A percentile compares a stretch with the other conserved stretches of the same genome.
Evolutionary conservation across 1,140 invertebrate species (phyloP).

Genomic region (Drosophila orena): DNA sequence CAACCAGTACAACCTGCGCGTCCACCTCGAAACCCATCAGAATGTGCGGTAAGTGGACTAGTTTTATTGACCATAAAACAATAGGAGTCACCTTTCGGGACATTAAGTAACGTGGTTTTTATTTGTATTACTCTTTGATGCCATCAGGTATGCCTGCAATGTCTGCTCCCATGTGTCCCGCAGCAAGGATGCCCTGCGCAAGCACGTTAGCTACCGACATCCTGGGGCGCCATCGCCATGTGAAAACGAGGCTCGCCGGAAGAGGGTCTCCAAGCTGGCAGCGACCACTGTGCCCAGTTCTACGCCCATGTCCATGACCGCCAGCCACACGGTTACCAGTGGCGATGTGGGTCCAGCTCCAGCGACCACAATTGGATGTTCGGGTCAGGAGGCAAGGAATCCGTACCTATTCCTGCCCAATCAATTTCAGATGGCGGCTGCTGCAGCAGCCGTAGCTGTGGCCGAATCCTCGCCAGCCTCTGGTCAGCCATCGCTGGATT

Average conservation of each 20-base stretch:
- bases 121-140: not conserved
- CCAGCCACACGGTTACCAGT: slow-evolving; percentile 65
- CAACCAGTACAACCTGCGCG: slow-evolving; percentile 95
- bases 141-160: slow-evolving; percentile 89
- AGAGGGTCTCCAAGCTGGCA: slow-evolving; percentile 70
- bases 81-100: not conserved
- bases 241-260: slow-evolving; percentile 78
- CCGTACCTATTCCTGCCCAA: slow-evolving; percentile 82
- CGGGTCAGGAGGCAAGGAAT: slow-evolving; percentile 38
- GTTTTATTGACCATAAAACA: not conserved
- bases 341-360: slow-evolving; percentile 27
- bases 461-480: slow-evolving; percentile 57
- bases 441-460: slow-evolving; percentile 68
- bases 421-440: slow-evolving; percentile 82
- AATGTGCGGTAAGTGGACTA: slow-evolving; percentile 88
- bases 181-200: slow-evolving; percentile 93
- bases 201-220: slow-evolving; percentile 94
- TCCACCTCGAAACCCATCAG: slow-evolving; percentile 95
- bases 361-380: slow-evolving; percentile 11
- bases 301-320: slow-evolving; percentile 19
- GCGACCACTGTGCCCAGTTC: slow-evolving; percentile 19
- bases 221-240: slow-evolving; percentile 86
- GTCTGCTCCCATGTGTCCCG: slow-evolving; percentile 94
- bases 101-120: no score
- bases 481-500: slow-evolving; percentile 41